Evolutionary conservation across 2,797 vertebrate genomes (phyloP).

Genomic region (Oreonectes daqikongensis): DNA sequence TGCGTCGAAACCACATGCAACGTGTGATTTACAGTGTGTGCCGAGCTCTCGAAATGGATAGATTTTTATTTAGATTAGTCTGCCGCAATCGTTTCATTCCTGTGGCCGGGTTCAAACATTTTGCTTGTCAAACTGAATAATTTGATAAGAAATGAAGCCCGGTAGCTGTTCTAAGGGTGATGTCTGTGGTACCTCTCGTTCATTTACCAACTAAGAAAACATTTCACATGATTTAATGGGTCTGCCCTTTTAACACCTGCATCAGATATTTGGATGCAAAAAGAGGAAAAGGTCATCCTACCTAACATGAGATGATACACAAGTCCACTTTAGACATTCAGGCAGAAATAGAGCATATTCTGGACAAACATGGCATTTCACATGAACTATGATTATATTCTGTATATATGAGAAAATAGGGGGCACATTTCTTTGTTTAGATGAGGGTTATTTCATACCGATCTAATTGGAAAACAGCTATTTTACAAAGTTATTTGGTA

Average conservation of each 20-base stretch:
- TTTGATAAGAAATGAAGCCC: neutral
- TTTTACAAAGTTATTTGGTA: no score
- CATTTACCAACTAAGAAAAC: constrained; percentile 3
- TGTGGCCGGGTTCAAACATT: neutral
- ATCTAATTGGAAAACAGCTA: no score
- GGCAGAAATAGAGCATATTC: constrained; percentile 20
- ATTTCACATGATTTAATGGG: constrained; percentile 11
- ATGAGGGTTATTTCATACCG: constrained; percentile 10
- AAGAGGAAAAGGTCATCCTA: constrained; percentile 19
- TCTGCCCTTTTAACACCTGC: constrained; percentile 27
- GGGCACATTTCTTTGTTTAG: neutral
- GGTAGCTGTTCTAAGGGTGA: neutral
- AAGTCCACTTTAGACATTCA: constrained; percentile 26
- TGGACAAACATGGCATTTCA: constrained; percentile 34
- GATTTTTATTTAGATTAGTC: constrained; percentile 19
- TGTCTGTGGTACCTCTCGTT: neutral
- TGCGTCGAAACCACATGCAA: neutral
- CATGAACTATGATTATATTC: neutral
- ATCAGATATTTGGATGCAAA: constrained; percentile 33
- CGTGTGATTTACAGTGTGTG: neutral
- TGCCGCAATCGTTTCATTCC: neutral
- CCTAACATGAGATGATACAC: constrained; percentile 4
- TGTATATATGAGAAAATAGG: no score
- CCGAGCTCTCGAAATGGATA: neutral
- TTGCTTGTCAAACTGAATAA: neutral